Base-by-base conservation (phyloP, 1,140 invertebrate genomes). In the Drosophila kepulauana region DNA sequence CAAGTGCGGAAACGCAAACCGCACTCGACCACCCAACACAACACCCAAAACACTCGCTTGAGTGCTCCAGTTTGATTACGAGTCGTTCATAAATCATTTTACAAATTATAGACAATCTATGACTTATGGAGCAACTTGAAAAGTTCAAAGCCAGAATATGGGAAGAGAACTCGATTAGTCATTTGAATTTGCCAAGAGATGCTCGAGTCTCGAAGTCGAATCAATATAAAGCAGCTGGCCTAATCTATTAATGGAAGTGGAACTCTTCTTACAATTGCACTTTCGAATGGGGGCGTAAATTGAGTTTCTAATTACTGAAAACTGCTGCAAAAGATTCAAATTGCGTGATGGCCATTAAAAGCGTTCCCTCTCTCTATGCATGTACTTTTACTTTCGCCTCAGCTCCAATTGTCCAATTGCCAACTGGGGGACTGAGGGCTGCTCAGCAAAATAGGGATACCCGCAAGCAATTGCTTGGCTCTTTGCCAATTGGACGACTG, bases 261-360 rank as follows among this genome's bases (percentile, higher is more conserved):
- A 5, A n/a, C 6, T 15, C 4, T n/a, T 3, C 8, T 41, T 41
- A 41, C 38, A 10, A 41, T 3, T 41, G 38, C 8, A 41, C 1
- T 3, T 6, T 13, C n/a, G 33, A 33, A 33, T 2, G 30, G 16
- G 6, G 13, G 52, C 35, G 49, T 45, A 30, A 52, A 58, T 52
- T 69, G 54, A 58, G 78, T 52, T 73, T 82, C 58, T 82, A 82
- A 82, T 86, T 82, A 82, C 76, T 49, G 52, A 25, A 82, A 63
- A 64, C 70, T 86, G 78, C 41, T 72, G 62, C 49, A 49, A 61
- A 62, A 75, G 64, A 57, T 75, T 62, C 73, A 45, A 72, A 79
- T 68, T 61, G 62, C 52, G 73, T 63, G 49, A 75, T 69, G 35
- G 20, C 62, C 66, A 79, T 82, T 82, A 56, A 79, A 72, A 52